Base-by-base conservation (phyloP, 2,888 invertebrate genomes). In the Dynastes maya region DNA sequence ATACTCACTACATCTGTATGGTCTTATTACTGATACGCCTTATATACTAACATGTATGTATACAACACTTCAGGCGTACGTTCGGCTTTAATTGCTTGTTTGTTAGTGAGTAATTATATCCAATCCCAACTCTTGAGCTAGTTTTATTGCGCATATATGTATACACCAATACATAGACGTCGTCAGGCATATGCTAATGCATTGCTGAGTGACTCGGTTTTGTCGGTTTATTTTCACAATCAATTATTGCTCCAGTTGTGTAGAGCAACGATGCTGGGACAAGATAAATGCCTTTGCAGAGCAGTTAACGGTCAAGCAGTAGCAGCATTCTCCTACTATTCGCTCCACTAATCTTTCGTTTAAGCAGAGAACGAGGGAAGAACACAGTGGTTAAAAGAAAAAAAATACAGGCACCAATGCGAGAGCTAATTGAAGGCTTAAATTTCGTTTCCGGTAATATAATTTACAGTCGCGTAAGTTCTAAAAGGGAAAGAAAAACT, bases 211-310 rank as follows among this genome's bases (percentile, higher is more conserved):
- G 72, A 72, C 61, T 72, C 40, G 40, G 72, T 72, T 72, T 72
- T 72, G 72, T 72, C 61, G 61, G 72, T 72, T 72, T 72, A 72
- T 72, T 72, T 72, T 72, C 72, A 72, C 72, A 72, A 72, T 72
- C 72, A 72, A 72, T 72, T 72, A 72, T 72, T 72, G 72, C 61
- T 72, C 61, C 61, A 72, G 61, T 72, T 72, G 72, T 72, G 40
- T 61, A 61, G 45, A 61, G 58, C 45, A 72, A 45, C 22, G 72
- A 72, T 72, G 72, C 61, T 61, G 13, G 61, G 72, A 61, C 40
- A 72, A 72, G 72, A 72, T 72, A 72, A 72, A 72, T 61, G 72
- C 72, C 72, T 72, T 61, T 45, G 72, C 72, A 72, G 22, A 72
- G 72, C 72, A 72, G 72, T 72, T 72, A 72, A 72, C 72, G 72